These are phyloP conservation scores for Sarcophaga rosellei DNA, from an alignment of 2,888 invertebrate species.

Conservation along the genomic window DNA sequence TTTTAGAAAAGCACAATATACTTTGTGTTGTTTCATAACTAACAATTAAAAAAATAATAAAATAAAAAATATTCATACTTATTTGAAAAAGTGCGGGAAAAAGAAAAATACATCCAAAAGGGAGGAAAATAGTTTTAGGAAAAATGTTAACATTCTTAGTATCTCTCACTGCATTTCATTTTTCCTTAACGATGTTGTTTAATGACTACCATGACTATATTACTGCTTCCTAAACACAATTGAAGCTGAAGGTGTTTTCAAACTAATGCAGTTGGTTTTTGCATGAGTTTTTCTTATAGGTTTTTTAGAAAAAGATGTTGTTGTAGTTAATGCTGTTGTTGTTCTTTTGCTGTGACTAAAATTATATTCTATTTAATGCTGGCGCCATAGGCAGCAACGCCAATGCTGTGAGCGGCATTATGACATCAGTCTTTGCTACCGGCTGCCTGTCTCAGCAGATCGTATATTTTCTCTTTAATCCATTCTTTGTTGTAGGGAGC, in stretches of 20 bases:
- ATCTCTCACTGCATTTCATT: background rate
- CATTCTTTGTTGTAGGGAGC: conserved; percentile 99
- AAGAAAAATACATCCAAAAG: background rate
- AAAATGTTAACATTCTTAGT: background rate
- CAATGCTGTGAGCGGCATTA: background rate
- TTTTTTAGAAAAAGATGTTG: conserved; percentile 19
- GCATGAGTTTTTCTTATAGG: conserved; percentile 1
- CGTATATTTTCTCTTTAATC: conserved; percentile 99
- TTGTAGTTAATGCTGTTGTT: conserved; percentile 28
- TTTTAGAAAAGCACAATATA: background rate
- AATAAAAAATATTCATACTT: conserved; percentile 42
- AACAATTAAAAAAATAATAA: conserved; percentile 43
- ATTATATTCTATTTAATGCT: background rate
- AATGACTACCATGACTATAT: background rate
- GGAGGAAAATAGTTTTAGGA: conserved; percentile 13
- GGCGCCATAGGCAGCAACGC: background rate
- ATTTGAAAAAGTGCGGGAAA: conserved; percentile 17
- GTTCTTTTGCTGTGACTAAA: conserved; percentile 23
- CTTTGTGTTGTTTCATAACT: conserved; percentile 24
- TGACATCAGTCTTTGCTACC: conserved; percentile 80
- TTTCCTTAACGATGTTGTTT: background rate
- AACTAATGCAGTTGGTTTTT: conserved; percentile 1
- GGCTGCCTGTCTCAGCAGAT: conserved; percentile 94
- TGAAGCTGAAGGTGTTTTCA: conserved; percentile 14
- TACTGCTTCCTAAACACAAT: conserved; percentile 10